Conservation (phyloP, 2,113 vertebrate genomes). For the Myrmecophaga tridactyla region DNA sequence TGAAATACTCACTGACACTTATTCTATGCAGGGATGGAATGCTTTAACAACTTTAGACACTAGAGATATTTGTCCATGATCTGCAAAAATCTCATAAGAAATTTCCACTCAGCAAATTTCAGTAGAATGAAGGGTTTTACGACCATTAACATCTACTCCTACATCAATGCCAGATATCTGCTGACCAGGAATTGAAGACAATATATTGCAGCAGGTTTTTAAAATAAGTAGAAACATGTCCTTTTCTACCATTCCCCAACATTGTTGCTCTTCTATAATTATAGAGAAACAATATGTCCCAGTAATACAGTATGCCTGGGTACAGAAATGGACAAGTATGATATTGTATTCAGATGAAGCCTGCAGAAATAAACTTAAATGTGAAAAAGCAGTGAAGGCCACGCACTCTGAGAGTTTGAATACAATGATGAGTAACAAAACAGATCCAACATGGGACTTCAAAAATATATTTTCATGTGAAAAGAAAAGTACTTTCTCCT, state of each 20-base stretch:
- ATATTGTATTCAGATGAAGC: background rate
- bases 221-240: background rate
- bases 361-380: background rate
- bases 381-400: background rate
- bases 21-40: background rate
- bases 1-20: background rate
- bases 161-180: background rate
- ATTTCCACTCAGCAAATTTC: background rate
- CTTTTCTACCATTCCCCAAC: background rate
- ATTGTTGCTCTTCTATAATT: background rate
- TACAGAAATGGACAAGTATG: background rate
- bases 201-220: background rate
- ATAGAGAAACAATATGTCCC: background rate
- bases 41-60: background rate
- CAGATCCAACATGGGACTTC: background rate
- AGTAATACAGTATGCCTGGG: background rate
- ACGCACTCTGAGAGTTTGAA: background rate
- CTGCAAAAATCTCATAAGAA: background rate
- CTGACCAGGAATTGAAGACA: background rate
- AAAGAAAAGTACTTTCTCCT: background rate
- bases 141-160: background rate
- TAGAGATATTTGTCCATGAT: background rate
- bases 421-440: background rate
- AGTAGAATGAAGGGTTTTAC: no score
- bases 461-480: background rate